Percentiles rank a stretch among this genome's conserved stretches.
Conservation (phyloP, 2,888 invertebrate species). For the Nezara viridula region DNA sequence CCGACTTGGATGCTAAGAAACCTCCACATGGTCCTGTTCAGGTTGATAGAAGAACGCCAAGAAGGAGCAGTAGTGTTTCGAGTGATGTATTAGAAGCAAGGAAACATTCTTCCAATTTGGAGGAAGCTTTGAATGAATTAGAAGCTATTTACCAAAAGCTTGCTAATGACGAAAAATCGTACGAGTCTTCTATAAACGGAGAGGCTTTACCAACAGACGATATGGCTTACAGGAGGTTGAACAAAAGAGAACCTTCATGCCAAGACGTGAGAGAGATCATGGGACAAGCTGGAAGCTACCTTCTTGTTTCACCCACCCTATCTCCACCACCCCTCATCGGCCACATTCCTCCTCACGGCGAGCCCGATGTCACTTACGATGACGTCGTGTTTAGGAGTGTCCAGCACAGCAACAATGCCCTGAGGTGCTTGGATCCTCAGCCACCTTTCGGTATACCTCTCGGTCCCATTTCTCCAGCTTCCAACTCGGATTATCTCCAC, state of each 20-base stretch:
- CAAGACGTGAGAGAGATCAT: constrained; percentile 71
- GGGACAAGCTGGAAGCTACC: constrained; percentile 76
- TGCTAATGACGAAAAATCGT: constrained; percentile 84
- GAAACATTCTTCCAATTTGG: constrained; percentile 81
- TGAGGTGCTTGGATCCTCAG: constrained; percentile 82
- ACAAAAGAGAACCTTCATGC: constrained; percentile 74
- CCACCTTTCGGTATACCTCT: constrained; percentile 93
- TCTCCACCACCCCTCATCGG: constrained; percentile 66
- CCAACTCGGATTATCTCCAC: constrained; percentile 88
- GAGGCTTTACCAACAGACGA: constrained; percentile 81
- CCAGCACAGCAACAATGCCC: constrained; percentile 80
- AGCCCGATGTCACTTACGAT: constrained; percentile 86
- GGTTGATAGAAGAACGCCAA: constrained; percentile 55
- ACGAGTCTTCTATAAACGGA: constrained; percentile 71
- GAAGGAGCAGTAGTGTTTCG: constrained; percentile 58
- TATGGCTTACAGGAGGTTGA: constrained; percentile 83
- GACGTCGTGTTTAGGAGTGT: constrained; percentile 88
- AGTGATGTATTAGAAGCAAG: constrained; percentile 58
- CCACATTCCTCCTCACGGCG: constrained; percentile 68
- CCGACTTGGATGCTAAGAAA: constrained; percentile 51
- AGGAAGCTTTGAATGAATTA: constrained; percentile 89
- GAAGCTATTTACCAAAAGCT: constrained; percentile 93
- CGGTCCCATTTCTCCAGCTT: constrained; percentile 84
- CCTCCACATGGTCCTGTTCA: constrained; percentile 49
- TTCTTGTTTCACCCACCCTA: constrained; percentile 79